Percentiles rank a stretch among this genome's conserved stretches.
These are phyloP conservation scores for Drosophila lutescens DNA, from an alignment of 2,888 invertebrate species.

Conservation along the genomic window DNA sequence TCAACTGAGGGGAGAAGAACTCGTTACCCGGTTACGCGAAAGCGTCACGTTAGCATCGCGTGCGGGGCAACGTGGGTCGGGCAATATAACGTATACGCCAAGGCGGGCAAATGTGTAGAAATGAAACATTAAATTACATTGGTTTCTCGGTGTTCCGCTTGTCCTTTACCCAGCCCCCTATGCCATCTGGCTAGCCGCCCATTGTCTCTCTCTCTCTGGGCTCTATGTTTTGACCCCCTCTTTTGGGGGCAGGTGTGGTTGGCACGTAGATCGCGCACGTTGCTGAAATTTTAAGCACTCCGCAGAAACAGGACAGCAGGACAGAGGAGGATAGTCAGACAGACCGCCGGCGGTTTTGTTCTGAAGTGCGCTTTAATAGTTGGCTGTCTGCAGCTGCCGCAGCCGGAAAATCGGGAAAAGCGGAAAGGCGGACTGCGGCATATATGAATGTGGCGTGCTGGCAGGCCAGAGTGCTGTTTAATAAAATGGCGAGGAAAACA, in stretches of 20 bases:
- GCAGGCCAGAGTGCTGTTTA: slow-evolving; percentile 65
- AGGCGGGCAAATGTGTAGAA: slow-evolving; percentile 67
- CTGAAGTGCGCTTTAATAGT: slow-evolving; percentile 76
- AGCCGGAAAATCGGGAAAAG: slow-evolving; percentile 31
- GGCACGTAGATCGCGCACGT: slow-evolving; percentile 70
- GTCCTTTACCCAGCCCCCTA: slow-evolving; percentile 8
- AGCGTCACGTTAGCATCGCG: slow-evolving; percentile 73
- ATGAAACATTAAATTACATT: slow-evolving; percentile 78
- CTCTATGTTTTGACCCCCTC: background rate
- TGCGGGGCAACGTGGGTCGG: slow-evolving; percentile 63
- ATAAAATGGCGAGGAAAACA: slow-evolving; percentile 66
- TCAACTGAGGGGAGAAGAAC: slow-evolving; percentile 35
- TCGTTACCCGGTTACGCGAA: slow-evolving; percentile 60
- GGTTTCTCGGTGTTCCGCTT: slow-evolving; percentile 53
- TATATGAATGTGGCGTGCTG: slow-evolving; percentile 52
- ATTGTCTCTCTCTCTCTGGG: slow-evolving; percentile 43
- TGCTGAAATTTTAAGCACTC: slow-evolving; percentile 73
- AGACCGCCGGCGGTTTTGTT: slow-evolving; percentile 62
- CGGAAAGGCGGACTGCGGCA: slow-evolving; percentile 6
- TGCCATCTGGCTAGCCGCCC: slow-evolving; percentile 21
- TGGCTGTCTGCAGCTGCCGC: slow-evolving; percentile 73
- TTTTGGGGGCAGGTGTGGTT: slow-evolving; percentile 63
- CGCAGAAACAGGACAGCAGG: slow-evolving; percentile 18
- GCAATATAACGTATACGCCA: slow-evolving; percentile 73
- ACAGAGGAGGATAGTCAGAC: slow-evolving; percentile 38